A percentile compares a stretch with the other conserved stretches of the same genome.
Evolutionary conservation across 2,113 vertebrate genomes (phyloP).

Genomic region (Galbula dea): DNA sequence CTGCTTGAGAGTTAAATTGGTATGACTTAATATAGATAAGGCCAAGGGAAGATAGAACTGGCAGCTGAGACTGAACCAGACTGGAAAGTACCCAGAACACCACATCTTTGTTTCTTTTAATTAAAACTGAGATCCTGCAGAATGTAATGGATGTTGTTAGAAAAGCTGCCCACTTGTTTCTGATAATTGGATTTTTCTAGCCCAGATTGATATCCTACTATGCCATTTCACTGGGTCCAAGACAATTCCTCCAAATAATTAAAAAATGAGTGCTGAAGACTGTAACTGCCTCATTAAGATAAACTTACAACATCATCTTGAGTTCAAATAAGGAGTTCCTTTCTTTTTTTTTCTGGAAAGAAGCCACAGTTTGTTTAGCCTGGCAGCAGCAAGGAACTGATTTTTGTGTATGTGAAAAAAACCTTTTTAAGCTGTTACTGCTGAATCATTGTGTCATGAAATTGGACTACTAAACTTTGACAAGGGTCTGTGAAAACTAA

Average conservation of each 20-base stretch:
- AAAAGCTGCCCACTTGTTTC: slow-evolving; percentile 21
- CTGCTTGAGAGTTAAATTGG: slow-evolving; percentile 38
- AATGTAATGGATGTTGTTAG: slow-evolving; percentile 41
- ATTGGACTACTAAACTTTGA: not conserved
- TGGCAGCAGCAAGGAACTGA: not conserved
- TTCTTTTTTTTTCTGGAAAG: slow-evolving; percentile 38
- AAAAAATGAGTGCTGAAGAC: slow-evolving; percentile 6
- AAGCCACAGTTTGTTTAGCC: slow-evolving; percentile 49
- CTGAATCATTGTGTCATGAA: not conserved
- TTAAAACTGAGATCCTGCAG: slow-evolving; percentile 46
- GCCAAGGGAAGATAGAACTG: slow-evolving; percentile 24
- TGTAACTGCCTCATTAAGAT: slow-evolving; percentile 50
- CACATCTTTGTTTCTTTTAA: slow-evolving; percentile 62
- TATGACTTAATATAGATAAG: slow-evolving; percentile 57
- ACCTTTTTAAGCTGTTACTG: slow-evolving; percentile 11
- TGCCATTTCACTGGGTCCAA: not conserved
- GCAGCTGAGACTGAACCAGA: slow-evolving; percentile 9
- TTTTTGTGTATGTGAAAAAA: not conserved
- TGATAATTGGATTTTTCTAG: slow-evolving; percentile 65
- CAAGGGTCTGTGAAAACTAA: not conserved
- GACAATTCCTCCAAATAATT: slow-evolving; percentile 61
- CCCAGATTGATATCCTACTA: slow-evolving; percentile 61
- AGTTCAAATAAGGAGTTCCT: slow-evolving; percentile 42
- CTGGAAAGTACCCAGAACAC: slow-evolving; percentile 27
- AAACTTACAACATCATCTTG: slow-evolving; percentile 40